A percentile compares a stretch with the other conserved stretches of the same genome.
Conservation (phyloP, 2,888 invertebrate genomes). For the Scrobipalpa atriplicella region DNA sequence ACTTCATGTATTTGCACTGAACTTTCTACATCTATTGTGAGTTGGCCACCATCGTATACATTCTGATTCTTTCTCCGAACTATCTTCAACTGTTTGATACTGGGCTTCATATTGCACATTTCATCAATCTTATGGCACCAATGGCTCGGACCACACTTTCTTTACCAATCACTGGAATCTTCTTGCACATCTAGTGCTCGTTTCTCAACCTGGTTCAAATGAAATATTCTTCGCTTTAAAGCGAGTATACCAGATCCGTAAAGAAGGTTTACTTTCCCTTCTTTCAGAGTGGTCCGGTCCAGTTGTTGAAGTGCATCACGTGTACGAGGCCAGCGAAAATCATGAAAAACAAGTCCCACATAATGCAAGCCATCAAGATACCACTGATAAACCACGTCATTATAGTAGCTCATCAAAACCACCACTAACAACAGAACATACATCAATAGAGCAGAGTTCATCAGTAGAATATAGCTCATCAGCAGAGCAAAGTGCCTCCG, state of each 20-base stretch:
- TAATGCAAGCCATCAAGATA: slow-evolving; percentile 43
- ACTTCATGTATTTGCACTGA: background rate
- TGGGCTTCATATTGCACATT: background rate
- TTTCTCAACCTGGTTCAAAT: background rate
- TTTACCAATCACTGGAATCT: slow-evolving; percentile 13
- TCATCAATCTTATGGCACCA: background rate
- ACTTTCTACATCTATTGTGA: background rate
- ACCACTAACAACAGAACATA: slow-evolving; percentile 40
- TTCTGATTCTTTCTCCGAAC: too few species aligned
- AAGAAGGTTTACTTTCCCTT: slow-evolving; percentile 58
- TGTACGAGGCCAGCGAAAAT: slow-evolving; percentile 45
- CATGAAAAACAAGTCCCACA: slow-evolving; percentile 39
- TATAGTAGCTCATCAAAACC: slow-evolving; percentile 43
- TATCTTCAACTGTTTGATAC: background rate
- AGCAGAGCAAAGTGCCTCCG: background rate
- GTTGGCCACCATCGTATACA: background rate
- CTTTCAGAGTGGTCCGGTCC: slow-evolving; percentile 61
- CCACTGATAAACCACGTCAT: slow-evolving; percentile 40
- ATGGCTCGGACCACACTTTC: slow-evolving; percentile 30
- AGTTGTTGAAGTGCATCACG: slow-evolving; percentile 40
- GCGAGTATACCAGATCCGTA: slow-evolving; percentile 60
- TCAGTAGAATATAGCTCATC: background rate
- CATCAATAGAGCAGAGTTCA: slow-evolving; percentile 30
- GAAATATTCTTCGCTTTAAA: slow-evolving; percentile 37
- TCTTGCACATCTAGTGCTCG: slow-evolving; percentile 19